Evolutionary conservation across 2,888 invertebrate genomes (phyloP).

Genomic region (Tenthredo amoena): DNA sequence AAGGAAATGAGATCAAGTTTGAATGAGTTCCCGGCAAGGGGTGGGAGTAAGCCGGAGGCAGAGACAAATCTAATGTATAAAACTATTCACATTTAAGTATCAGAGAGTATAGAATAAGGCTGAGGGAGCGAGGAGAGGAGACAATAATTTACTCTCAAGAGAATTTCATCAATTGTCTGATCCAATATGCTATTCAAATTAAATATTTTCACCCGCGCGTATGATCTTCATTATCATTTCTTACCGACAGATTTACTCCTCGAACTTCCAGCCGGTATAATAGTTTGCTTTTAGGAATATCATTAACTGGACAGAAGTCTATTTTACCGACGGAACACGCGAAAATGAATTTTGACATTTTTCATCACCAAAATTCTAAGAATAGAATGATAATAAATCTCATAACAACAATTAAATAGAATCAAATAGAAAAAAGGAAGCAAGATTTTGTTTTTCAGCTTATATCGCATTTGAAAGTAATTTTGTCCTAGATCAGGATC

Average conservation of each 20-base stretch:
- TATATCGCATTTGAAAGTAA: background rate
- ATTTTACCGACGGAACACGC: background rate
- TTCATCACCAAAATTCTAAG: background rate
- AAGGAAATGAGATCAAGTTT: conserved; percentile 76
- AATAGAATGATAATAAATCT: background rate
- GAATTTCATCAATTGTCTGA: conserved; percentile 19
- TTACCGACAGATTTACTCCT: background rate
- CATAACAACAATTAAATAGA: background rate
- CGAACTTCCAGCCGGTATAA: background rate
- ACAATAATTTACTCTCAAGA: conserved; percentile 28
- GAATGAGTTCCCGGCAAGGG: conserved; percentile 65
- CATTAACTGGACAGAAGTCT: background rate
- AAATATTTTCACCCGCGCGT: conserved; percentile 4
- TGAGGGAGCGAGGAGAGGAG: background rate
- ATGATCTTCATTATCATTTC: background rate
- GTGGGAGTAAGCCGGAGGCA: conserved; percentile 42
- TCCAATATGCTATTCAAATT: conserved; percentile 10
- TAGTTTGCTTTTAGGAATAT: background rate
- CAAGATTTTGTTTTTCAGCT: background rate
- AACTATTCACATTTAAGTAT: conserved; percentile 18
- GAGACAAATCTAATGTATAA: conserved; percentile 28
- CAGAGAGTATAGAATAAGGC: conserved; percentile 22
- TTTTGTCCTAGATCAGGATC: background rate
- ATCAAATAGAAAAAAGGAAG: background rate
- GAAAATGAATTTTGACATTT: conserved; percentile 12